Conservation (phyloP, 2,797 vertebrate species). For the Liparis tanakae region DNA sequence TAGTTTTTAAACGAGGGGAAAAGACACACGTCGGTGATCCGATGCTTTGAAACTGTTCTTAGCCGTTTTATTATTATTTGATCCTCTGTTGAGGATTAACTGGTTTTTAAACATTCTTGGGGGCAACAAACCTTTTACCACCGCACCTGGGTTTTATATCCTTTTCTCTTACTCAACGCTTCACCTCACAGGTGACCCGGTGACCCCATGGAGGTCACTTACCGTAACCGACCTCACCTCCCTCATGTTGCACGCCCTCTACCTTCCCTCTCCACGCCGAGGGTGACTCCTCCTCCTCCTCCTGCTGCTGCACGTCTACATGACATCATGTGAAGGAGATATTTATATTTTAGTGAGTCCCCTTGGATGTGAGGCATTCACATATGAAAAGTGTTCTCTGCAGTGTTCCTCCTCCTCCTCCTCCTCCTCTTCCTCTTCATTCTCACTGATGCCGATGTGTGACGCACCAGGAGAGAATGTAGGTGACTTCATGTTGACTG, state of each 20-base stretch:
- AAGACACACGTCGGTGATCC: slow-evolving; percentile 35
- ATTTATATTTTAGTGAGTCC: background rate
- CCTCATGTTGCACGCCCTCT: slow-evolving; percentile 44
- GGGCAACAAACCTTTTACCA: slow-evolving; percentile 26
- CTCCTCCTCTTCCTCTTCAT: background rate
- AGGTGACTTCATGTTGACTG: slow-evolving; percentile 13
- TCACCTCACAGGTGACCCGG: slow-evolving; percentile 25
- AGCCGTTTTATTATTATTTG: background rate
- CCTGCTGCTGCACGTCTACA: slow-evolving; percentile 56
- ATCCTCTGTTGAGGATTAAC: slow-evolving; percentile 31
- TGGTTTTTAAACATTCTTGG: slow-evolving; percentile 5
- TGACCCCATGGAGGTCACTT: slow-evolving; percentile 18
- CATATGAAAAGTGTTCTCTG: slow-evolving; percentile 48
- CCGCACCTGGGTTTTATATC: slow-evolving; percentile 30
- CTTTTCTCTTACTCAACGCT: background rate
- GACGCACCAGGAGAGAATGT: slow-evolving; percentile 16
- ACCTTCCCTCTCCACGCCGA: slow-evolving; percentile 53
- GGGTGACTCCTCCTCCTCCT: slow-evolving; percentile 63
- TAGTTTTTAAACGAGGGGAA: slow-evolving; percentile 29
- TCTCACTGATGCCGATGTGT: slow-evolving; percentile 3
- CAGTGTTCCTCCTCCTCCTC: slow-evolving; percentile 19
- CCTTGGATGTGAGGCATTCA: slow-evolving; percentile 46
- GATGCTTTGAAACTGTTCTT: slow-evolving; percentile 51
- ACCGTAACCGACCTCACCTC: slow-evolving; percentile 13
- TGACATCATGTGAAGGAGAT: slow-evolving; percentile 50